A percentile compares a stretch with the other conserved stretches of the same genome.
phyloP scores from a whole-genome alignment of 2,888 invertebrate species.

The Hecatera dysodea region DNA sequence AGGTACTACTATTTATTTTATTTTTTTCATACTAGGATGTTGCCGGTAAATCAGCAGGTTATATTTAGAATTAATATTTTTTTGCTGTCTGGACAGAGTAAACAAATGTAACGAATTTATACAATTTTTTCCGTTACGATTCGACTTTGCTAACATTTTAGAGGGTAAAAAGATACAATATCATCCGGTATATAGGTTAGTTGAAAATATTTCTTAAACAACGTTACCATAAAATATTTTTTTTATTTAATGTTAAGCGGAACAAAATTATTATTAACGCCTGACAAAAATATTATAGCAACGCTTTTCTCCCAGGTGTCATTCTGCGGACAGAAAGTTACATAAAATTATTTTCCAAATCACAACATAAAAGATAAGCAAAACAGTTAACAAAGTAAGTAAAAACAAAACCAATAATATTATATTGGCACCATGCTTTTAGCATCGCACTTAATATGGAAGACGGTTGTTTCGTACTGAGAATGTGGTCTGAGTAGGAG shows the following conservation, averaged over 20 bases:
- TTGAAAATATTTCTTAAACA: too few species aligned
- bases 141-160: too few species aligned
- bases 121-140: too few species aligned
- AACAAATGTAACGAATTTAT: too few species aligned
- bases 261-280: not conserved
- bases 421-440: constrained; percentile 43
- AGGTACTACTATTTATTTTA: too few species aligned
- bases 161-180: too few species aligned
- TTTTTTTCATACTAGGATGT: too few species aligned
- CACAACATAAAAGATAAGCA: constrained; percentile 41
- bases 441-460: constrained; percentile 52
- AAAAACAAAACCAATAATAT: constrained; percentile 61
- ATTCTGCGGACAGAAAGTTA: constrained; percentile 17
- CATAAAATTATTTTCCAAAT: constrained; percentile 28
- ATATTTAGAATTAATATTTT: too few species aligned
- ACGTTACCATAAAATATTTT: not conserved
- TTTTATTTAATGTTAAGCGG: not conserved
- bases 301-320: not conserved
- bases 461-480: constrained; percentile 38
- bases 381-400: constrained; percentile 37
- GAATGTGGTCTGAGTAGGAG: constrained; percentile 39
- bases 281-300: constrained; percentile 31
- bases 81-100: too few species aligned
- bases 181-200: too few species aligned
- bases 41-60: too few species aligned